Conservation (phyloP, 2,888 invertebrate genomes). For the Venustoraphidia nigricollis region DNA sequence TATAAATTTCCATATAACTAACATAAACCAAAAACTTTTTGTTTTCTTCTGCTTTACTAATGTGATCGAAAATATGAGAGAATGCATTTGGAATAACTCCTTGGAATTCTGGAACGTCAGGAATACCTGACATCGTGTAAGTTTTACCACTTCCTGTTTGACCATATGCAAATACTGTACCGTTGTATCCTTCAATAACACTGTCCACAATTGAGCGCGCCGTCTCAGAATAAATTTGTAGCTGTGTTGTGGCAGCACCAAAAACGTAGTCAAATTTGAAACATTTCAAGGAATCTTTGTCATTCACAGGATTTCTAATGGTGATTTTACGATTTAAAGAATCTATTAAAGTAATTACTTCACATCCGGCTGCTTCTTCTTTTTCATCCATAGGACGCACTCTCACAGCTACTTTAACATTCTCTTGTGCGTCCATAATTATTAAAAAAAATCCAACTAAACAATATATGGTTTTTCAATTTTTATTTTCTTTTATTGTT, state of each 20-base stretch:
- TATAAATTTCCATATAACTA: slow-evolving; percentile 94
- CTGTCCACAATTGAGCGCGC: slow-evolving; percentile 90
- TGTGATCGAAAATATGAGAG: slow-evolving; percentile 92
- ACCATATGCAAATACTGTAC: slow-evolving; percentile 72
- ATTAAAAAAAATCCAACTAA: no score
- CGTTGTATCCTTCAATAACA: slow-evolving; percentile 88
- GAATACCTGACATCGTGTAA: slow-evolving; percentile 88
- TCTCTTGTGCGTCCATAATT: slow-evolving; percentile 36
- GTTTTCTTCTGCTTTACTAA: slow-evolving; percentile 65
- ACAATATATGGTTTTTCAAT: no score
- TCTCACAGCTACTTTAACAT: slow-evolving; percentile 89
- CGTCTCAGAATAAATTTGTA: slow-evolving; percentile 85
- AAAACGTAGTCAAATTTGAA: slow-evolving; percentile 91
- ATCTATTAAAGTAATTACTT: slow-evolving; percentile 56
- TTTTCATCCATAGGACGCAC: slow-evolving; percentile 76
- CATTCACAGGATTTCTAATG: slow-evolving; percentile 49
- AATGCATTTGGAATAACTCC: slow-evolving; percentile 97
- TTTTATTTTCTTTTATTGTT: no score
- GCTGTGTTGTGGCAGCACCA: slow-evolving; percentile 62
- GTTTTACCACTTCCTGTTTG: slow-evolving; percentile 95
- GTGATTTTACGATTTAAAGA: slow-evolving; percentile 54
- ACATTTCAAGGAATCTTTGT: slow-evolving; percentile 60
- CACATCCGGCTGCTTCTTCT: slow-evolving; percentile 52
- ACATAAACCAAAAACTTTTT: slow-evolving; percentile 84
- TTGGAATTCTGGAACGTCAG: slow-evolving; percentile 66